Conservation (phyloP, 1,140 invertebrate genomes). For the Bicyclus anynana region DNA sequence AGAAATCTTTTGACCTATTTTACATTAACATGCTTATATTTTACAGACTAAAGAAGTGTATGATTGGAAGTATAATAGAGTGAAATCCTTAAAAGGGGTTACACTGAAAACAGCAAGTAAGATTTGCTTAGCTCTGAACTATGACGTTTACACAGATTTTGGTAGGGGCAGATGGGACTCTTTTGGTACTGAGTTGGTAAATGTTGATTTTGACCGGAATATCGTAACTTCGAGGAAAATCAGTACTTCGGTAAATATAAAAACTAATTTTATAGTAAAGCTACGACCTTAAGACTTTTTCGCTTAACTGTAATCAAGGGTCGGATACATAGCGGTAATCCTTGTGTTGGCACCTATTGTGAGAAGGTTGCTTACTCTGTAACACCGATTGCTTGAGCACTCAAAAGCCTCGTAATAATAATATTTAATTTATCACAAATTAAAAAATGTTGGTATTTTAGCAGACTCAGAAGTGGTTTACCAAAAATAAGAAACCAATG, state of each 20-base stretch:
- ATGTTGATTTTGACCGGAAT: slow-evolving; percentile 46
- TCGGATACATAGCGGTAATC: too few species aligned
- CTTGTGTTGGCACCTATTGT: too few species aligned
- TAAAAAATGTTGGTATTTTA: too few species aligned
- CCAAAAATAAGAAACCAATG: too few species aligned
- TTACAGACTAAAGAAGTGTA: slow-evolving; percentile 28
- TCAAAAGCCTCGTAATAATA: too few species aligned
- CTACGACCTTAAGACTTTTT: neutral
- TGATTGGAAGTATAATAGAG: slow-evolving; percentile 20
- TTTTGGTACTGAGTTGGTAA: slow-evolving; percentile 36
- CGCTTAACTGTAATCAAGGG: too few species aligned
- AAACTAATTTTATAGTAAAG: neutral
- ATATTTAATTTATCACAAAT: too few species aligned
- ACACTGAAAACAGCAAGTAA: slow-evolving; percentile 32
- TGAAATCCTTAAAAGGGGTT: slow-evolving; percentile 31
- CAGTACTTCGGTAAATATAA: slow-evolving; percentile 74
- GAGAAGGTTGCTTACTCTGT: too few species aligned
- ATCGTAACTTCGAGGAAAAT: slow-evolving; percentile 41
- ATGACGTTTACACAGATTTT: slow-evolving; percentile 32
- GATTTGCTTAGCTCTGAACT: slow-evolving; percentile 32
- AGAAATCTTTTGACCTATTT: too few species aligned
- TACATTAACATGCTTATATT: too few species aligned
- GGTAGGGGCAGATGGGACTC: slow-evolving; percentile 20
- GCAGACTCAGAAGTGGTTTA: too few species aligned
- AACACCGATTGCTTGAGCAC: too few species aligned